Conservation (phyloP, 2,113 vertebrate species). For the Psephotus haematonotus region DNA sequence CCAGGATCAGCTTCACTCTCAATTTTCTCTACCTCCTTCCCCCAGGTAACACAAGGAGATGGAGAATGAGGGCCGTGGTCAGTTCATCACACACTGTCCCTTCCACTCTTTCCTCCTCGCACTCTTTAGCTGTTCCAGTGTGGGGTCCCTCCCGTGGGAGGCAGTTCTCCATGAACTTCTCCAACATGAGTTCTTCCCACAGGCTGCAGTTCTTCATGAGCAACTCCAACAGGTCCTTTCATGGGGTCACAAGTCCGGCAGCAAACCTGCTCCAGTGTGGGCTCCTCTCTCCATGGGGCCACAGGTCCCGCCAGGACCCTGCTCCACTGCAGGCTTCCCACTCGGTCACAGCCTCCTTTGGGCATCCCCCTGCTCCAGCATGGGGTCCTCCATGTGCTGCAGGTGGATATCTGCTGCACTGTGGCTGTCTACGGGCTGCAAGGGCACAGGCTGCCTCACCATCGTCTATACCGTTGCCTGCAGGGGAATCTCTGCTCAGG, state of each 20-base stretch:
- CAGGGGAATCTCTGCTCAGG: background rate
- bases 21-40: background rate
- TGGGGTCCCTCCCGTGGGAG: background rate
- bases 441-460: background rate
- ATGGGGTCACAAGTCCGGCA: background rate
- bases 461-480: background rate
- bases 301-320: background rate
- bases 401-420: background rate
- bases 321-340: background rate
- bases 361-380: background rate
- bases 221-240: background rate
- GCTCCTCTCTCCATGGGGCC: background rate
- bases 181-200: background rate
- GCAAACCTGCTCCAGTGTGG: background rate
- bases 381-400: background rate
- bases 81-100: background rate
- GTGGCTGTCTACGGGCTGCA: background rate
- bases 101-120: background rate
- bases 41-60: fast-evolving
- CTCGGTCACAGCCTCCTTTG: background rate
- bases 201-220: background rate
- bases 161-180: background rate
- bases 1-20: background rate
- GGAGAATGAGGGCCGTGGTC: background rate
- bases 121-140: background rate